Evolutionary conservation across 1,140 invertebrate species (phyloP), one percentile per base, ranked within the genome.

Genomic region (Euborellia annulipes): DNA sequence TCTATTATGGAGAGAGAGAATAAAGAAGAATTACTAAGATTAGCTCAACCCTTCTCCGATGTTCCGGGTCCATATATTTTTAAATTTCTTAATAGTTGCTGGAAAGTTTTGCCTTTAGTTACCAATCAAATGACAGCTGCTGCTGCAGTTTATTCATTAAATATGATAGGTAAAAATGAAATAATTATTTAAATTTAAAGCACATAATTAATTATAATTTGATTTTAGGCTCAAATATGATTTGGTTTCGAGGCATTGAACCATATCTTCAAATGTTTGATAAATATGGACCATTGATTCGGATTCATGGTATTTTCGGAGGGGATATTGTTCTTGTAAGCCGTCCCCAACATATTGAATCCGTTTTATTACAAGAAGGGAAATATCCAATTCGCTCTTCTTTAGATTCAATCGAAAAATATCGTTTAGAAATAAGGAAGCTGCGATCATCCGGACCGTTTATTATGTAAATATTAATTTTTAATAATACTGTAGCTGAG

Each of bases 241-340:
- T 71, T 14, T 64, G 61, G 62, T 59, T 57, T 47, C 50, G 56
- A 36, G 64, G 66, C 6, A 40, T 67, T 2, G 63, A 56, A 6
- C 65, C 65, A 8, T 54, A 72, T 3, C 67, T 65, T 2, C 66
- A 62, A 41, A 55, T 77, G 1, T 74, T 76, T 46, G 67, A 76
- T 41, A 63, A 73, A 50, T 77, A 77, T 46, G 75, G 75, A 2
- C 72, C 74, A 0, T 65, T 78, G 6, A 75, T 77, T 3, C 62
- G 74, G 40, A 62, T 77, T 16, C 67, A 73, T 11, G 74, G 73
- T 22, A 71, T 73, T 0, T 60, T 77, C 23, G 67, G 71, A 1
- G 65, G 66, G 3, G 69, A 76, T 41, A 68, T 77, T 20, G 69
- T 77, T 2, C 63, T 78, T 49, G 62, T 71, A 16, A 68, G 64